Percentiles rank a stretch among this genome's conserved stretches.
Conservation (phyloP, 1,140 invertebrate genomes). For the Ylistrum balloti region DNA sequence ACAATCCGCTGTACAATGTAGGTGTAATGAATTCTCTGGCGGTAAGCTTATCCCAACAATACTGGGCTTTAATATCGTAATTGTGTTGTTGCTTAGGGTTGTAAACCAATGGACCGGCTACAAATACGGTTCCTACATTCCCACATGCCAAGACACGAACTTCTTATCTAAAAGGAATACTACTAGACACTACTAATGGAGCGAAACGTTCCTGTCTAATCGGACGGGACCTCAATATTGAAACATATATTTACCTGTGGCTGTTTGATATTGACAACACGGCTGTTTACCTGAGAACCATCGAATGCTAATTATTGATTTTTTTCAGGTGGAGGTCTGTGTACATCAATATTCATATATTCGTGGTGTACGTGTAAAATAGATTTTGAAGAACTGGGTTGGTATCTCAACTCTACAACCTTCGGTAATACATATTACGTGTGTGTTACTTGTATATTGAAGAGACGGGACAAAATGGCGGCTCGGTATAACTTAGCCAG, state of each 20-base stretch:
- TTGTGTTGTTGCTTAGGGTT: slow-evolving; percentile 38
- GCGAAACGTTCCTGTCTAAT: neutral
- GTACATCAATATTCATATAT: neutral
- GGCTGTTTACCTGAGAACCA: neutral
- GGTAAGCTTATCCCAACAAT: slow-evolving; percentile 25
- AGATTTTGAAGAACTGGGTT: neutral
- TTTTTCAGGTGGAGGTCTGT: neutral
- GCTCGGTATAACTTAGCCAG: neutral
- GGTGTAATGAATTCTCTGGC: neutral
- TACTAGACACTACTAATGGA: neutral
- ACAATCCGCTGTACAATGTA: neutral
- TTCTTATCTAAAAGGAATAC: no score
- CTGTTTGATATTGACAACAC: neutral
- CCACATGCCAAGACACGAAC: neutral
- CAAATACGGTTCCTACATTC: neutral
- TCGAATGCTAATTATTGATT: neutral
- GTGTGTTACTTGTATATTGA: neutral
- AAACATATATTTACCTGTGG: neutral
- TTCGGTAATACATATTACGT: no score
- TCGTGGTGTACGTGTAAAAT: neutral
- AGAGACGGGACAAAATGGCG: neutral
- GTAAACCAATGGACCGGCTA: neutral
- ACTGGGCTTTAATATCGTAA: neutral
- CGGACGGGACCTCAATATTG: neutral
- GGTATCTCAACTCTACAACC: neutral